Conservation (phyloP, 1,140 invertebrate species). For the Fopius arisanus region DNA sequence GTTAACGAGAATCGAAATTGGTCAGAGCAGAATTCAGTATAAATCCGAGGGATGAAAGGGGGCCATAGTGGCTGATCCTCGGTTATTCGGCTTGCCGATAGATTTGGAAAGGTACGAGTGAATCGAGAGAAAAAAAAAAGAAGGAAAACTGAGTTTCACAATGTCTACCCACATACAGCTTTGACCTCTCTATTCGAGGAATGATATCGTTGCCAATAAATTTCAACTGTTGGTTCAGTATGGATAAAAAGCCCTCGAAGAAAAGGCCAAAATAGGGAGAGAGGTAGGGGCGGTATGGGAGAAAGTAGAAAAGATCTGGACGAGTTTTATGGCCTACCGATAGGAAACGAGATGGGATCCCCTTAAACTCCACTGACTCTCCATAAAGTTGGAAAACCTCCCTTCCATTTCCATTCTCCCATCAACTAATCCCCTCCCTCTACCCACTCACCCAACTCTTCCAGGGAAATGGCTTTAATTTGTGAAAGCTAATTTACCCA, state of each 20-base stretch:
- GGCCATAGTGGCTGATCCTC: background rate
- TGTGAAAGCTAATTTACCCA: slow-evolving; percentile 61
- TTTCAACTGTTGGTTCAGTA: slow-evolving; percentile 35
- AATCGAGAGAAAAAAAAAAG: background rate
- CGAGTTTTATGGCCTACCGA: slow-evolving; percentile 50
- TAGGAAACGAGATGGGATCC: slow-evolving; percentile 38
- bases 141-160: slow-evolving; percentile 15
- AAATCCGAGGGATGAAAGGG: background rate
- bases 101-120: background rate
- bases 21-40: slow-evolving; percentile 2
- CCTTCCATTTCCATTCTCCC: background rate
- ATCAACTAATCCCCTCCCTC: slow-evolving; percentile 14
- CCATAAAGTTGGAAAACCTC: background rate
- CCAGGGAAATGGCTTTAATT: slow-evolving; percentile 53
- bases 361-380: slow-evolving; percentile 40
- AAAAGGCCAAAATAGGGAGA: background rate
- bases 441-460: background rate
- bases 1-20: slow-evolving; percentile 25
- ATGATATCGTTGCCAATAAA: slow-evolving; percentile 48
- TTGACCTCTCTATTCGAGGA: background rate
- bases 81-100: background rate
- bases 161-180: slow-evolving; percentile 2
- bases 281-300: background rate
- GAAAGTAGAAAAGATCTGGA: slow-evolving; percentile 23
- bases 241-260: slow-evolving; percentile 20